Evolutionary conservation across 1,140 invertebrate genomes (phyloP), one percentile per base, ranked within the genome.

Genomic region (Polyergus mexicanus): DNA sequence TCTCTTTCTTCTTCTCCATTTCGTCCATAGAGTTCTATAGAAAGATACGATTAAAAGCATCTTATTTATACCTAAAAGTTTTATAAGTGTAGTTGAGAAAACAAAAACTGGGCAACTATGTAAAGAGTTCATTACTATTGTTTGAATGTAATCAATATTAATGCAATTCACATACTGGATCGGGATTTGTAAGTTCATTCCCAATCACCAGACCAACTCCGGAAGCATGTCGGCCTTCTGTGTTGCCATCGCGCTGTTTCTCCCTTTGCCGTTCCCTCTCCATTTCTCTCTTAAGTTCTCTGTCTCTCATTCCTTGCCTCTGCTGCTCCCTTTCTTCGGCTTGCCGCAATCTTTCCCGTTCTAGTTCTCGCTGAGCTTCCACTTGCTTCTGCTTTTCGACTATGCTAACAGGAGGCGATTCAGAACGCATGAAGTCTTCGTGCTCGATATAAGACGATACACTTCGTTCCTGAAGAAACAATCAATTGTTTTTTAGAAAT

Each of bases 1-100:
- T 96, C 92, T 99, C 98, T 92, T 98, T 99, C 92, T 98, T 98
- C 51, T 96, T 96, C 92, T 98, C 98, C 97, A 98, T 98, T 95
- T 98, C 98, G 88, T 98, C 97, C 35, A 98, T 95, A 28, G 96
- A 96, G 90, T 97, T 97, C 97, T 98, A 92, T n/a, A 92, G 92
- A 85, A 8, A 44, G 51, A n/a, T 35, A 35, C 0, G 10, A 51
- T 65, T 11, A 60, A 2, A 11, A 68, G 19, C 7, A 47, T 62
- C 0, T 38, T 35, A 0, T 28, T 28, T 28, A n/a, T 6, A 22
- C 1, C 11, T 8, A 10, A 78, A 47, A 51, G 11, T 51, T 51
- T 38, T 25, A 25, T 13, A 68, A 58, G 22, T 68, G 60, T 16
- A 76, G 35, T 47, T 51, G 44, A 58, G 3, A 16, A 38, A 74